phyloP scores from a whole-genome alignment of 2,113 vertebrate genomes.

The Rousettus leschenaultii region DNA sequence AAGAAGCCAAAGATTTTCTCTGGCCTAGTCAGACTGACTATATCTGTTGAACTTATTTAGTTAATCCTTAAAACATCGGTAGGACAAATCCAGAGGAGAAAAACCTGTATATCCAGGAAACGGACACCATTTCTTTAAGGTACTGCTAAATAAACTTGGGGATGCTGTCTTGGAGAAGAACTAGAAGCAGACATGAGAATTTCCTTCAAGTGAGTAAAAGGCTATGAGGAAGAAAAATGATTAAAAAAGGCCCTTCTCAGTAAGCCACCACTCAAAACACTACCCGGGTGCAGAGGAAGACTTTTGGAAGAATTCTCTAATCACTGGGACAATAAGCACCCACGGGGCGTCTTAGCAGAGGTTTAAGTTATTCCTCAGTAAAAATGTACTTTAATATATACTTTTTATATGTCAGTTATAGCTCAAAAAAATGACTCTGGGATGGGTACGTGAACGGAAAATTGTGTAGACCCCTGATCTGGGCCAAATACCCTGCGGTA shows the following conservation, averaged over 20 bases:
- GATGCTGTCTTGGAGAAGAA: not conserved
- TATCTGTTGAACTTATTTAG: not conserved
- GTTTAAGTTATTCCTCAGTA: not conserved
- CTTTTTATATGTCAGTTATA: not conserved
- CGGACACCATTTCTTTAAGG: not conserved
- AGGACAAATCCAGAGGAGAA: not conserved
- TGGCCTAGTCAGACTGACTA: not conserved
- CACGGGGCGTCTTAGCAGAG: not conserved
- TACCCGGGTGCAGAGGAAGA: not conserved
- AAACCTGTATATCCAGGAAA: not conserved
- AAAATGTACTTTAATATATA: not conserved
- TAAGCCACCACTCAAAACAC: not conserved
- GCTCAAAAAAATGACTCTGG: not conserved
- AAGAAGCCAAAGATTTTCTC: not conserved
- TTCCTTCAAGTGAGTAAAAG: not conserved
- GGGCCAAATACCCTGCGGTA: not conserved
- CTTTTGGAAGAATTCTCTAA: not conserved
- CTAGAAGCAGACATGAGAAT: not conserved
- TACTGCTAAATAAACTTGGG: not conserved
- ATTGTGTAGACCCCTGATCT: not conserved
- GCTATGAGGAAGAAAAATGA: not conserved
- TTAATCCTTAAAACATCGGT: constrained; percentile 16
- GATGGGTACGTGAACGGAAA: not conserved
- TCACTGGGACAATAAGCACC: not conserved
- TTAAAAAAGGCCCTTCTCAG: not conserved